A percentile compares a stretch with the other conserved stretches of the same genome.
Conservation (phyloP, 1,140 invertebrate species). For the Calycopis cecrops region DNA sequence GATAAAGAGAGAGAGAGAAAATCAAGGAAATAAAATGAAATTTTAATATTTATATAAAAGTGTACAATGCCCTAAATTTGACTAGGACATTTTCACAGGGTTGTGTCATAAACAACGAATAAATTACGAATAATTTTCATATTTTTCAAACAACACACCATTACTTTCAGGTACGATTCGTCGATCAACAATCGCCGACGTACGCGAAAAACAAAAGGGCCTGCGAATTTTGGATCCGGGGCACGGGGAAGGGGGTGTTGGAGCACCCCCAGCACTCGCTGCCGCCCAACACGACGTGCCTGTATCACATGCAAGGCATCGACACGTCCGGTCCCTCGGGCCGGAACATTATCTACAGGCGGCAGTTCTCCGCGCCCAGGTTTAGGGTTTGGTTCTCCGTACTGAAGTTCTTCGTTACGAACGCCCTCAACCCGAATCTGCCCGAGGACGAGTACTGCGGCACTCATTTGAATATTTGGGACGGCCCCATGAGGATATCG, state of each 20-base stretch:
- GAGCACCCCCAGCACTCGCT: slow-evolving; percentile 88
- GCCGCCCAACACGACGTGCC: slow-evolving; percentile 89
- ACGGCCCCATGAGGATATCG: slow-evolving; percentile 84
- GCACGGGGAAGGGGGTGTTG: slow-evolving; percentile 84
- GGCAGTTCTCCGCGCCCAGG: slow-evolving; percentile 77
- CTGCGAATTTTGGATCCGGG: slow-evolving; percentile 91
- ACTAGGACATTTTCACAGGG: no score
- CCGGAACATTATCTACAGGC: slow-evolving; percentile 78
- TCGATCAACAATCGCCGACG: slow-evolving; percentile 85
- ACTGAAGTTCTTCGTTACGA: slow-evolving; percentile 87
- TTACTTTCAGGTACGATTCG: slow-evolving; percentile 83
- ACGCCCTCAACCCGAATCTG: slow-evolving; percentile 73
- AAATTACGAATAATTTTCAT: no score
- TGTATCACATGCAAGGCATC: slow-evolving; percentile 86
- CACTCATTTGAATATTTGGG: slow-evolving; percentile 88
- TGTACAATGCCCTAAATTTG: no score
- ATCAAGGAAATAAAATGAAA: no score
- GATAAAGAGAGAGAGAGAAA: no score
- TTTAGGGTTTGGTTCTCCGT: slow-evolving; percentile 92
- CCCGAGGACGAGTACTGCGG: slow-evolving; percentile 84
- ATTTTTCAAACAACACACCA: neutral
- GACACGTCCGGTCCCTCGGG: slow-evolving; percentile 77
- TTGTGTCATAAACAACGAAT: no score
- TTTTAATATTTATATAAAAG: no score
- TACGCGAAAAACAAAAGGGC: slow-evolving; percentile 87